Conservation (phyloP, 2,888 invertebrate genomes). For the Drosophila formosana region DNA sequence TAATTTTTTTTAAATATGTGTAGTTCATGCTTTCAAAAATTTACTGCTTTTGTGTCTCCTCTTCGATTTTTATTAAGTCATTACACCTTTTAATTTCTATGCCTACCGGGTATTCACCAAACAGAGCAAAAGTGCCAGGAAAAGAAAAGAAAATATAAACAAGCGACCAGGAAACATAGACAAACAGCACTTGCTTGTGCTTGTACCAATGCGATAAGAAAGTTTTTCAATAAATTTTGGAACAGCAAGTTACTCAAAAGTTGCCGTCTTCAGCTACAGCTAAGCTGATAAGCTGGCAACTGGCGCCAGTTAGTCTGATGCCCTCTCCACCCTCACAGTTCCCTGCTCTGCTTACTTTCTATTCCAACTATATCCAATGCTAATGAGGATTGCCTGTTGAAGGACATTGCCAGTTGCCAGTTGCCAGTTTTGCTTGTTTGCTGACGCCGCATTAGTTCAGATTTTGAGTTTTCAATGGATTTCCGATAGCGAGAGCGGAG, state of each 20-base stretch:
- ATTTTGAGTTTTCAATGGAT: conserved; percentile 75
- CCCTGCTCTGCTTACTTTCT: conserved; percentile 1
- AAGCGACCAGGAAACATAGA: conserved; percentile 47
- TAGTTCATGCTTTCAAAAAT: too few relatives aligned
- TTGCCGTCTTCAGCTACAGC: conserved; percentile 45
- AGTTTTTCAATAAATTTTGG: conserved; percentile 80
- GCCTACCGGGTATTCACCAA: background rate
- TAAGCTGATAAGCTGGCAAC: conserved; percentile 70
- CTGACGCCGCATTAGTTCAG: conserved; percentile 77
- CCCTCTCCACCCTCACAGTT: background rate
- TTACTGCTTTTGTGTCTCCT: too few relatives aligned
- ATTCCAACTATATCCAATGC: conserved; percentile 45
- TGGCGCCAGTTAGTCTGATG: conserved; percentile 40
- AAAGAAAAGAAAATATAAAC: conserved; percentile 62
- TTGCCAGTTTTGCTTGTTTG: conserved; percentile 52
- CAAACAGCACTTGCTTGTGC: conserved; percentile 38
- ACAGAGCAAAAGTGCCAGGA: conserved; percentile 17
- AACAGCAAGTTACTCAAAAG: conserved; percentile 69
- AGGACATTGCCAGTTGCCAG: conserved; percentile 52
- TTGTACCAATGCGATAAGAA: conserved; percentile 76
- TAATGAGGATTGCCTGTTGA: conserved; percentile 63
- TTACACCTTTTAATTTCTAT: background rate
- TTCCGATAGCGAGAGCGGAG: conserved; percentile 14
- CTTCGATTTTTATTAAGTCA: background rate
- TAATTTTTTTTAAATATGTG: too few relatives aligned